Evolutionary conservation across 2,888 invertebrate genomes (phyloP), one percentile per base, ranked within the genome.

Genomic region (Teleiodes luculella): DNA sequence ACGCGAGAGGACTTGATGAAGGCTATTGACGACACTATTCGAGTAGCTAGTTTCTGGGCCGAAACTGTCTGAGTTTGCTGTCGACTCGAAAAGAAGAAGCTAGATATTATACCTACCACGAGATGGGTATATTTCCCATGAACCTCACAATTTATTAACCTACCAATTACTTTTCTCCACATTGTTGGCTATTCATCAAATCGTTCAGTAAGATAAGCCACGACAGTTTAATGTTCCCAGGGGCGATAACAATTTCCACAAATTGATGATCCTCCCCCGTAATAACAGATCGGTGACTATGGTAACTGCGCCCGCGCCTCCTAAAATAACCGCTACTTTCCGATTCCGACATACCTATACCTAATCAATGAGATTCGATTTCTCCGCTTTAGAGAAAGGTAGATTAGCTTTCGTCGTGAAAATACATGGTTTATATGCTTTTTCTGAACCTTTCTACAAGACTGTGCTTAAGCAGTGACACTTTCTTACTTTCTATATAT

Each of bases 361-460:
- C 43, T 52, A n/a, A 33, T 52, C 51, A 52, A 18, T 48, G 24
- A 48, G 28, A 7, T 52, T 33, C n/a, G 52, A 33, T 43, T 52
- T 52, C 35, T 43, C 33, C 33, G 11, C 6, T 47, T n/a, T 20
- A 3, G 33, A 33, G 33, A 33, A n/a, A 24, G 6, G 24, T 24
- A 6, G 24, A 24, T 24, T 24, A 4, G 3, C 24, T 24, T 4
- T 6, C 3, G 24, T 24, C 24, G 3, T 24, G 24, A 24, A 24
- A 24, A 3, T 24, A 24, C 24, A 24, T 6, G 24, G 24, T 6
- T 6, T 24, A 24, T 24, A 6, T 24, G 24, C 24, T 24, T 24
- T 24, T 24, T 24, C 24, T n/a, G n/a, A 24, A 4, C 3, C 24
- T 24, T 24, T 24, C 24, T 24, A 24, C n/a, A n/a, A n/a, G n/a